These are phyloP conservation scores for Hesperia comma DNA, from an alignment of 2,888 invertebrate species.

Conservation along the genomic window DNA sequence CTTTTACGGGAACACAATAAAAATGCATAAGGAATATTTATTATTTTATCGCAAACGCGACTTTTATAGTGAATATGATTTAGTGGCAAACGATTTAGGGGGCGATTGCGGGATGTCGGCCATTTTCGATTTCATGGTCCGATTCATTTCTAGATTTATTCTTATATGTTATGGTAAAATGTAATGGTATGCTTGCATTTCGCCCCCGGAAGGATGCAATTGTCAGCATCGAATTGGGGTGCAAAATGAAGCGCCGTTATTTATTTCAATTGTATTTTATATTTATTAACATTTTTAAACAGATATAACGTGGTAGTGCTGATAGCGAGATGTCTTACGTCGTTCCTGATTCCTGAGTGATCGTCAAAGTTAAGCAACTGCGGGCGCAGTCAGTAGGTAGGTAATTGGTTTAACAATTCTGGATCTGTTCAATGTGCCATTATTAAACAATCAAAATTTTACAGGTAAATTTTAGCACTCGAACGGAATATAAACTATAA, in stretches of 20 bases:
- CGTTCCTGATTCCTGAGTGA: too few species aligned
- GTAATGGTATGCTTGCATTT: slow-evolving; percentile 28
- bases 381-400: too few species aligned
- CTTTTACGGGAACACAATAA: slow-evolving; percentile 64
- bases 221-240: slow-evolving; percentile 27
- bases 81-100: slow-evolving; percentile 71
- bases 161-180: slow-evolving; percentile 41
- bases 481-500: too few species aligned
- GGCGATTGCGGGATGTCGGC: slow-evolving; percentile 58
- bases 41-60: slow-evolving; percentile 69
- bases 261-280: background rate
- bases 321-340: too few species aligned
- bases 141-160: slow-evolving; percentile 45
- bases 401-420: too few species aligned
- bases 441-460: too few species aligned
- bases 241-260: slow-evolving; percentile 7
- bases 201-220: slow-evolving; percentile 34
- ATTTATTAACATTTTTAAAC: too few species aligned
- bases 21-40: slow-evolving; percentile 73
- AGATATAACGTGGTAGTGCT: too few species aligned
- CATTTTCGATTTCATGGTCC: slow-evolving; percentile 78
- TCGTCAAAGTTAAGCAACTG: too few species aligned
- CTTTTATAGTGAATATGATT: slow-evolving; percentile 79
- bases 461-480: too few species aligned
- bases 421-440: too few species aligned